Percentiles rank a stretch among this genome's conserved stretches.
These are phyloP conservation scores for Cryptocephalus moraei DNA, from an alignment of 2,888 invertebrate genomes.

Conservation along the genomic window DNA sequence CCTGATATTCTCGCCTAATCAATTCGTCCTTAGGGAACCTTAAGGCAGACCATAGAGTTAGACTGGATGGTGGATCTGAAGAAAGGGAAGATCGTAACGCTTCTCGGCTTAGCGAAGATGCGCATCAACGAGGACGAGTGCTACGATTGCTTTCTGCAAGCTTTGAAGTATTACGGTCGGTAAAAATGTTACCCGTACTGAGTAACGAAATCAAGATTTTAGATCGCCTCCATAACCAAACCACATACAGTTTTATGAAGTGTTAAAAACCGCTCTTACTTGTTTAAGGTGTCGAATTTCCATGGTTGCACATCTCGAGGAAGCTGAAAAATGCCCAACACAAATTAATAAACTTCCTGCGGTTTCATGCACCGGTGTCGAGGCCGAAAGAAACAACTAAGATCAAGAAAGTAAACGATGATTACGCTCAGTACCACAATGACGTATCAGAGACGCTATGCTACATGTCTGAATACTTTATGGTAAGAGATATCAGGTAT, in stretches of 20 bases:
- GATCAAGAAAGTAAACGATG: constrained; percentile 19
- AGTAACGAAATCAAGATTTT: too few relatives aligned
- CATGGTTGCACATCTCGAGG: constrained; percentile 23
- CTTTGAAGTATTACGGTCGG: constrained; percentile 34
- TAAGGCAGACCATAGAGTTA: constrained; percentile 26
- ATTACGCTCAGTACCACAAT: constrained; percentile 36
- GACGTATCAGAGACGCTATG: constrained; percentile 39
- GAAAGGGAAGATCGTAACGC: constrained; percentile 36
- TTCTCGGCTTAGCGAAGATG: constrained; percentile 37
- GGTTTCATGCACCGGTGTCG: too few relatives aligned
- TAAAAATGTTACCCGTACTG: not conserved
- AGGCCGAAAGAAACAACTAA: too few relatives aligned
- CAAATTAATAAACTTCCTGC: constrained; percentile 10
- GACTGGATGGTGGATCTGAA: constrained; percentile 33
- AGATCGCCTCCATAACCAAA: too few relatives aligned
- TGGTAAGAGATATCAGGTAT: too few relatives aligned
- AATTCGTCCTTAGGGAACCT: constrained; percentile 12
- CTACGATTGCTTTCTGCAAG: constrained; percentile 28
- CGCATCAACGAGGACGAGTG: constrained; percentile 37
- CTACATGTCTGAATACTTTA: constrained; percentile 35
- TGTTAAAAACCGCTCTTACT: not conserved
- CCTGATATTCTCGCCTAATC: not conserved
- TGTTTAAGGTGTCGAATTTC: constrained; percentile 31
- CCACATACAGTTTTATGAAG: not conserved
- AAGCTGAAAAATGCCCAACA: constrained; percentile 22